Evolutionary conservation across 2,113 vertebrate genomes (phyloP).

Genomic region (Anhinga anhinga): DNA sequence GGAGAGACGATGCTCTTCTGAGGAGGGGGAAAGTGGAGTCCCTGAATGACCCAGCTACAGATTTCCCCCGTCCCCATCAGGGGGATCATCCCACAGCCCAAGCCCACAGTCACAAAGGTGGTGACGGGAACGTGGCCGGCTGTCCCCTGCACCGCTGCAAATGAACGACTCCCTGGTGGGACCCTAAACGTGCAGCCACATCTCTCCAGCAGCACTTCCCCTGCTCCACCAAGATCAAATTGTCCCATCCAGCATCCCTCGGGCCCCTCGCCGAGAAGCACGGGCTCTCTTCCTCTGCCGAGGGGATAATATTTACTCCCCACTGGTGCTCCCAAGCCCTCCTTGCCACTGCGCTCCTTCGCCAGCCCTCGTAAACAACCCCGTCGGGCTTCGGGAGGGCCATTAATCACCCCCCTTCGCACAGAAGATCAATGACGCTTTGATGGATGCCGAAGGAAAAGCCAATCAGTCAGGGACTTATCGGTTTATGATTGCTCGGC

Average conservation of each 20-base stretch:
- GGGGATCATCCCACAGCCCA: background rate
- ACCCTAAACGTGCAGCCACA: accelerated
- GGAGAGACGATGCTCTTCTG: too few species aligned
- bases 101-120: background rate
- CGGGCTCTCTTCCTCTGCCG: background rate
- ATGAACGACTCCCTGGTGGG: accelerated
- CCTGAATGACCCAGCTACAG: background rate
- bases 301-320: background rate
- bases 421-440: conserved; percentile 68
- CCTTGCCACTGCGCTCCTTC: background rate
- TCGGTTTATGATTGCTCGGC: conserved; percentile 76
- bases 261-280: background rate
- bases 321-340: background rate
- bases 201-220: background rate
- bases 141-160: accelerated
- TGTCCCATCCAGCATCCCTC: background rate
- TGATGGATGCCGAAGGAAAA: conserved; percentile 69
- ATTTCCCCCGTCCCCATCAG: background rate
- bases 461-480: conserved; percentile 72
- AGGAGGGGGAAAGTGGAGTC: background rate
- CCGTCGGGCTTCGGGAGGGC: background rate
- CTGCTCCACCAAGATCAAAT: background rate
- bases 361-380: conserved; percentile 43
- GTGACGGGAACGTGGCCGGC: accelerated
- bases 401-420: conserved; percentile 55